A percentile compares a stretch with the other conserved stretches of the same genome.
Conservation (phyloP, 2,888 invertebrate species). For the Drosophila phalerata region DNA sequence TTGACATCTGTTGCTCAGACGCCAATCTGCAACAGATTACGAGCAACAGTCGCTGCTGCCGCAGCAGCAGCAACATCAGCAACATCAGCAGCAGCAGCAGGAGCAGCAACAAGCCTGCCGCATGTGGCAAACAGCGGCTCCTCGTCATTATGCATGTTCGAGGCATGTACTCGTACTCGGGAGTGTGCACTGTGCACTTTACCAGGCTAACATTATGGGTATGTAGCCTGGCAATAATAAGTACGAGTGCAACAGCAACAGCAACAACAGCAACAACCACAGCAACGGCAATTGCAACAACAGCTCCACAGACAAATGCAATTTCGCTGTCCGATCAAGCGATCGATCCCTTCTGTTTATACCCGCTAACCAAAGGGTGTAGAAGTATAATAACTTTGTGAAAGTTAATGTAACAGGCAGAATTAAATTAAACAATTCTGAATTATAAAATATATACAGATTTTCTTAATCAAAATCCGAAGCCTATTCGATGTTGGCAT, state of each 20-base stretch:
- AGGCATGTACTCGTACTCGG: constrained; percentile 43
- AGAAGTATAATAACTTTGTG: not conserved
- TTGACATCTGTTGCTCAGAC: constrained; percentile 72
- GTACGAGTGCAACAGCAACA: constrained; percentile 41
- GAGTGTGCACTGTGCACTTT: constrained; percentile 54
- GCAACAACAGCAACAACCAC: constrained; percentile 12
- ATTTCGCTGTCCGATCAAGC: constrained; percentile 70
- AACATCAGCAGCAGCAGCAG: constrained; percentile 7
- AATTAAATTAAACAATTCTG: not conserved
- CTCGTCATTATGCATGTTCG: constrained; percentile 59
- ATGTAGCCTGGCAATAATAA: constrained; percentile 47
- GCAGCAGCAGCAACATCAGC: constrained; percentile 5
- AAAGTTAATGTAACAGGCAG: not conserved
- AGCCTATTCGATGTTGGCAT: not conserved
- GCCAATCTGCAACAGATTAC: constrained; percentile 71
- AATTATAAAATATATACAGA: not conserved
- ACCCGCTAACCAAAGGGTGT: not conserved
- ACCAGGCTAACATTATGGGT: constrained; percentile 62
- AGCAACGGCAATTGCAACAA: constrained; percentile 7
- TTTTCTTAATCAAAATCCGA: not conserved
- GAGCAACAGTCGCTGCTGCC: constrained; percentile 29
- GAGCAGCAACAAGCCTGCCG: constrained; percentile 19
- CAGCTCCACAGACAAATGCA: constrained; percentile 59
- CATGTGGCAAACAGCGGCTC: constrained; percentile 35
- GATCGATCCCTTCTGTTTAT: constrained; percentile 66